Evolutionary conservation across 2,797 vertebrate genomes (phyloP).

Genomic region (Myotis vivesi): DNA sequence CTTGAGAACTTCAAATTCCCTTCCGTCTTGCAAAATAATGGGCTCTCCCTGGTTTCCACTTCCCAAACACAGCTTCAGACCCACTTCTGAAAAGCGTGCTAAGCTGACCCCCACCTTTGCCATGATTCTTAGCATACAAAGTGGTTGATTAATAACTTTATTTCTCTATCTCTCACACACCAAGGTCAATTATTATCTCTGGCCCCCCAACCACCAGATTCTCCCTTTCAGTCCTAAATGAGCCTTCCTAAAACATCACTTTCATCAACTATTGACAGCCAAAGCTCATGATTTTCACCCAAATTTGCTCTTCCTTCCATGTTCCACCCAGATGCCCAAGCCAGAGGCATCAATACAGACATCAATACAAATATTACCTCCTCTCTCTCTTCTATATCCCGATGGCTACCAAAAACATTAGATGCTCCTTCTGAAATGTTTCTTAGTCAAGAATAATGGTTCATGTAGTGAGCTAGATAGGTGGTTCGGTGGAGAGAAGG

Average conservation of each 20-base stretch:
- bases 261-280: not conserved
- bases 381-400: not conserved
- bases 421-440: not conserved
- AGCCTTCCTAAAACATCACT: not conserved
- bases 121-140: not conserved
- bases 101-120: not conserved
- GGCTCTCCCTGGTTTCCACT: not conserved
- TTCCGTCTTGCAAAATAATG: not conserved
- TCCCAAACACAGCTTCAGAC: not conserved
- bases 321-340: not conserved
- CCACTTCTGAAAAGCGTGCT: not conserved
- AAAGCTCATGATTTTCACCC: not conserved
- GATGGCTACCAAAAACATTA: not conserved
- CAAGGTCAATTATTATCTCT: not conserved
- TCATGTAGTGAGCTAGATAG: no score
- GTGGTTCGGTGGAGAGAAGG: not conserved
- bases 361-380: not conserved
- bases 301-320: not conserved
- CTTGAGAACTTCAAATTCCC: not conserved
- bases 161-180: not conserved
- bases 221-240: not conserved
- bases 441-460: not conserved
- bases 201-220: not conserved
- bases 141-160: not conserved
- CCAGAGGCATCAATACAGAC: not conserved